Conservation (phyloP, 2,113 vertebrate species). For the rat (Rattus norvegicus) region GRCr8 NC_086032.1:68096501-68097000, state of each 20-base stretch:
- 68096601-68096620: no score
- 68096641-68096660: background rate
- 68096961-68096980: no score
- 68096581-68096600: no score
- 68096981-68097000: no score
- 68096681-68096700: background rate
- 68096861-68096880: no score
- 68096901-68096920: no score
- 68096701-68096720: background rate
- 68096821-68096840: no score
- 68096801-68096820: background rate
- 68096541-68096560: background rate
- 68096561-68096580: background rate
- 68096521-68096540: rapidly evolving
- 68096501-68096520: background rate
- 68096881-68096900: no score
- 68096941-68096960: no score
- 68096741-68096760: background rate
- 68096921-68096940: no score
- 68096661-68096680: background rate
- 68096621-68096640: no score
- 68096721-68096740: background rate
- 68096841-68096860: no score
- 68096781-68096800: background rate
- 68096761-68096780: background rate